A percentile compares a stretch with the other conserved stretches of the same genome.
These are phyloP conservation scores for Caenorhabditis panamensis DNA, from an alignment of 2,888 invertebrate species.

Conservation along the genomic window DNA sequence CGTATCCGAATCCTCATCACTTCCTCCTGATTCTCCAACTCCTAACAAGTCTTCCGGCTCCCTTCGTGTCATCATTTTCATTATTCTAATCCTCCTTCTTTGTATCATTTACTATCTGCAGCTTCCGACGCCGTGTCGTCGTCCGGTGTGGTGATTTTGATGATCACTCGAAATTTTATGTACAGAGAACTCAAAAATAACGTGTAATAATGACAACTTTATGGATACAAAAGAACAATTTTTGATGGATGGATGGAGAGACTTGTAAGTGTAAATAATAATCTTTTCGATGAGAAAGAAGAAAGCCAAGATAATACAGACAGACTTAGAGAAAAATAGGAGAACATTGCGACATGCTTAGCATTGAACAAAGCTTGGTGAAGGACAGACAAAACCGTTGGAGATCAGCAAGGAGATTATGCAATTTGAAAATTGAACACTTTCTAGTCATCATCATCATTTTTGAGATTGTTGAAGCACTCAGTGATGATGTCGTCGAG, in stretches of 20 bases:
- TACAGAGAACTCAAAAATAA: neutral
- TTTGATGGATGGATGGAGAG: no score
- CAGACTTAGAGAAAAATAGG: no score
- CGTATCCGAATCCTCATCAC: neutral
- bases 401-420: no score
- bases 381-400: no score
- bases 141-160: neutral
- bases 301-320: no score
- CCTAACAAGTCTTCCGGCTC: no score
- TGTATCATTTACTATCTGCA: constrained; percentile 22
- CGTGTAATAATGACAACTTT: no score
- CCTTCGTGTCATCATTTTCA: neutral
- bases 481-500: constrained; percentile 8
- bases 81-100: constrained; percentile 6
- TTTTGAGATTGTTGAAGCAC: constrained; percentile 1
- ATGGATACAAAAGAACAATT: no score
- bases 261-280: no score
- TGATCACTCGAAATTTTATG: neutral
- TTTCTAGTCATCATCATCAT: constrained; percentile 3
- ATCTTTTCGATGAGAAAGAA: neutral
- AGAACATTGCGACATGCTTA: no score
- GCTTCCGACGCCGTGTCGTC: constrained; percentile 25
- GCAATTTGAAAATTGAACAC: no score
- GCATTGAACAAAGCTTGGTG: no score
- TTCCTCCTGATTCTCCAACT: neutral